phyloP scores from a whole-genome alignment of 2,797 vertebrate genomes.

The Todus mexicanus region DNA sequence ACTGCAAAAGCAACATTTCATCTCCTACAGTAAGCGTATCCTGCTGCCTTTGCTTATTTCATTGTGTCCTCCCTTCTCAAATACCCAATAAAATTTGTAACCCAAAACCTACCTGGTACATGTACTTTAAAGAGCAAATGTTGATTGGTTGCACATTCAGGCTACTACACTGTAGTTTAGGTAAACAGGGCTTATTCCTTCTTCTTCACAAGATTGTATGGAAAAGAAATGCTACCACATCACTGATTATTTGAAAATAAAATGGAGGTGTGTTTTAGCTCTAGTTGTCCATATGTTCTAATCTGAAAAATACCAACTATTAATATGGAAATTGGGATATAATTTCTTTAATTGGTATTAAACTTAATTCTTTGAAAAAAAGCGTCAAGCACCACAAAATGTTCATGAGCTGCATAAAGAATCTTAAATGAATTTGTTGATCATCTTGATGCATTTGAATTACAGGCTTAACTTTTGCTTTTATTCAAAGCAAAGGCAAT shows the following conservation, averaged over 20 bases:
- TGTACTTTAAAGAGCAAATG: not conserved
- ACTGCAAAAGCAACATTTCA: too few relatives aligned
- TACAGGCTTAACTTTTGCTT: not conserved
- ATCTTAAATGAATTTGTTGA: not conserved
- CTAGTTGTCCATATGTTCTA: not conserved
- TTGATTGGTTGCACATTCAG: not conserved
- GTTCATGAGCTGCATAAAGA: not conserved
- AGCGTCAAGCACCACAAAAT: not conserved
- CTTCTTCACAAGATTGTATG: not conserved
- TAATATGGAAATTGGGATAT: not conserved
- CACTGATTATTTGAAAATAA: not conserved
- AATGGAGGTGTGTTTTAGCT: accelerated
- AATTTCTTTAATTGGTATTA: not conserved
- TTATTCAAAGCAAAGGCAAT: not conserved
- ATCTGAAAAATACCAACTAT: not conserved
- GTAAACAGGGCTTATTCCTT: not conserved
- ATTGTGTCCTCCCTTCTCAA: not conserved
- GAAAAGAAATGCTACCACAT: not conserved
- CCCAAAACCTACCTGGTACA: not conserved
- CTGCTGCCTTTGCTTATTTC: not conserved
- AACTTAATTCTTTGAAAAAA: not conserved
- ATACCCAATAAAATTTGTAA: not conserved
- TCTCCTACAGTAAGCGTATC: too few relatives aligned
- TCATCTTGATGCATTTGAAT: not conserved
- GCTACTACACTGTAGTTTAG: not conserved